These are phyloP conservation scores for Ectemnius cavifrons DNA, from an alignment of 2,888 invertebrate genomes.

Conservation along the genomic window DNA sequence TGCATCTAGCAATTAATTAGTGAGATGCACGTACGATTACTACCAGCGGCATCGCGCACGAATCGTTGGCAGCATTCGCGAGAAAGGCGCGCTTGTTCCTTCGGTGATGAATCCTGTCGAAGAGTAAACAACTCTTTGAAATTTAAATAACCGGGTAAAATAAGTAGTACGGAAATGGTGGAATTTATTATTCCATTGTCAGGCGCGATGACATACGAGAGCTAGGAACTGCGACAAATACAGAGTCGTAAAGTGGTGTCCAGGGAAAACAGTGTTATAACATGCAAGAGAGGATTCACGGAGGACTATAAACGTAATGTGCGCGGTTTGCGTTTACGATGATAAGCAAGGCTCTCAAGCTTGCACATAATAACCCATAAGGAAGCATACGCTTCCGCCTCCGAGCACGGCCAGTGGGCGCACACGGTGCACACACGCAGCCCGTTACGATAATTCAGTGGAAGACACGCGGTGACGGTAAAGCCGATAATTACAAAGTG, in stretches of 20 bases:
- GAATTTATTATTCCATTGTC: slow-evolving; percentile 7
- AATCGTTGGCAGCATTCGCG: too few relatives aligned
- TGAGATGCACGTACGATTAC: slow-evolving; percentile 29
- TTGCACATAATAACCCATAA: slow-evolving; percentile 47
- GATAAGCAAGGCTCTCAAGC: slow-evolving; percentile 22
- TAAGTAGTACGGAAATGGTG: too few relatives aligned
- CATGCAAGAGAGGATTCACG: neutral
- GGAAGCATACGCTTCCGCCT: slow-evolving; percentile 44
- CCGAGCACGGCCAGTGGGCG: slow-evolving; percentile 16
- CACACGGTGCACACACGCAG: neutral
- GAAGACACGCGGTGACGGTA: slow-evolving; percentile 36
- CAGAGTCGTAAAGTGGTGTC: neutral
- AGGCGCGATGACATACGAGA: neutral
- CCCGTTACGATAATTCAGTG: slow-evolving; percentile 44
- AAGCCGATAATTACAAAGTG: slow-evolving; percentile 57
- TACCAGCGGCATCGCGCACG: slow-evolving; percentile 1
- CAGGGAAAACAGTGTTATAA: slow-evolving; percentile 1
- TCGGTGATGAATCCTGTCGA: too few relatives aligned
- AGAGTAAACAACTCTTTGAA: too few relatives aligned
- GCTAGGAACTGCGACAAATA: slow-evolving; percentile 35
- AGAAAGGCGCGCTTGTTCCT: too few relatives aligned
- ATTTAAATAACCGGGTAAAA: too few relatives aligned
- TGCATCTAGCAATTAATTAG: slow-evolving; percentile 50
- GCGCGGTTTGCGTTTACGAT: slow-evolving; percentile 24
- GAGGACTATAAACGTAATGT: slow-evolving; percentile 22